phyloP scores from a whole-genome alignment of 2,888 invertebrate genomes.

The Euplexia lucipara region DNA sequence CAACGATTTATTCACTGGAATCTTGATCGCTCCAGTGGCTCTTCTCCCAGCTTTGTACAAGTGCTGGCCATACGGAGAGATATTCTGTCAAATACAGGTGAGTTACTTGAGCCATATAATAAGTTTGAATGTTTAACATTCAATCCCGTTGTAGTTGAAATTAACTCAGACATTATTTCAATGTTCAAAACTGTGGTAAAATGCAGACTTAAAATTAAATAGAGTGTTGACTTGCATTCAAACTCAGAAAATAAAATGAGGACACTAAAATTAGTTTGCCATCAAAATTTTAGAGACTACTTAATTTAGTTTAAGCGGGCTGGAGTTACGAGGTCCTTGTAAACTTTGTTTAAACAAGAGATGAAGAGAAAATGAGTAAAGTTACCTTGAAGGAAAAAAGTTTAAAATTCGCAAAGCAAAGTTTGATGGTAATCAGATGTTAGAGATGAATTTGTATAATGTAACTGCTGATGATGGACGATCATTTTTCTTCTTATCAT shows the following conservation, averaged over 20 bases:
- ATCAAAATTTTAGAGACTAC: conserved; percentile 81
- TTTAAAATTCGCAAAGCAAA: conserved; percentile 78
- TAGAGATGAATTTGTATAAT: conserved; percentile 57
- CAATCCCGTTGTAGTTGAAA: not conserved
- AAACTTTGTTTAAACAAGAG: conserved; percentile 85
- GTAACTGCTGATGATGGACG: conserved; percentile 26
- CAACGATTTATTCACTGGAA: conserved; percentile 96
- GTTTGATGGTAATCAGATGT: conserved; percentile 82
- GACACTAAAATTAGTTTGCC: conserved; percentile 73
- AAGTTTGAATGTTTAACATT: not conserved
- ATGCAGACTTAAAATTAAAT: conserved; percentile 1
- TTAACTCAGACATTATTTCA: not conserved
- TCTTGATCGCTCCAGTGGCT: conserved; percentile 96
- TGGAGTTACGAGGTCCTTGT: conserved; percentile 75
- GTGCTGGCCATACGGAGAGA: conserved; percentile 98
- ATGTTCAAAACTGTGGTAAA: not conserved
- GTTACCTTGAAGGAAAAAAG: conserved; percentile 81
- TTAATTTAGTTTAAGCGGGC: conserved; percentile 83
- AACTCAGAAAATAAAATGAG: conserved; percentile 45
- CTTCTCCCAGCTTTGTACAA: conserved; percentile 95
- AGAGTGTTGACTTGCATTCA: not conserved
- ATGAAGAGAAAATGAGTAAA: conserved; percentile 88
- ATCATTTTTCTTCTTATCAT: too few species aligned
- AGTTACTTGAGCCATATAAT: conserved; percentile 56
- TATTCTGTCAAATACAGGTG: conserved; percentile 98